phyloP scores from a whole-genome alignment of 1,140 invertebrate genomes.

The Grapholita molesta region DNA sequence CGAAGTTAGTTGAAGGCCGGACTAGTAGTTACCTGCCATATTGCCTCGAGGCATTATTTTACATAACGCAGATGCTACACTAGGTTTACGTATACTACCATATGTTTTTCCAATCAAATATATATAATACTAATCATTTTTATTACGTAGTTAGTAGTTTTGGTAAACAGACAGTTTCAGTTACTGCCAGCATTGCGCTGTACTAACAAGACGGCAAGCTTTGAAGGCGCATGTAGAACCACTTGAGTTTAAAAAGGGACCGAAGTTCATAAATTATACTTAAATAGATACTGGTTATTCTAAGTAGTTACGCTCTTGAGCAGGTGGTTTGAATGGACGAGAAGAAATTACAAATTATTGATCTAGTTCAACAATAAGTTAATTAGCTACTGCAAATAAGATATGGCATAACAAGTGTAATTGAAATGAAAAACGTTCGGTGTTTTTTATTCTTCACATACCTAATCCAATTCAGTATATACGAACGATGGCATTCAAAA shows the following conservation, averaged over 20 bases:
- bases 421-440: background rate
- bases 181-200: constrained; percentile 20
- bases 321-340: constrained; percentile 18
- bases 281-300: constrained; percentile 57
- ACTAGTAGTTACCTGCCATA: background rate
- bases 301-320: constrained; percentile 33
- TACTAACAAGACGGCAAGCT: constrained; percentile 24
- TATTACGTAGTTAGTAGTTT: background rate
- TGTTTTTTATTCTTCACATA: no score
- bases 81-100: no score
- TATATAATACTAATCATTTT: background rate
- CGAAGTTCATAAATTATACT: constrained; percentile 53
- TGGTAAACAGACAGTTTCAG: background rate
- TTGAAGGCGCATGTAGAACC: constrained; percentile 31
- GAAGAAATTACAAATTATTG: background rate
- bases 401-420: background rate
- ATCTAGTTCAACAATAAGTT: background rate
- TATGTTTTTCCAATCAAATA: no score
- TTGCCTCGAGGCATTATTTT: background rate
- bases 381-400: background rate
- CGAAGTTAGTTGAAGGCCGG: background rate
- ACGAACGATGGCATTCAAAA: background rate
- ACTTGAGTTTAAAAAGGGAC: constrained; percentile 45
- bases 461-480: background rate
- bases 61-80: no score